Base-by-base conservation (phyloP, 2,888 invertebrate genomes). In the Subacronicta megacephala region DNA sequence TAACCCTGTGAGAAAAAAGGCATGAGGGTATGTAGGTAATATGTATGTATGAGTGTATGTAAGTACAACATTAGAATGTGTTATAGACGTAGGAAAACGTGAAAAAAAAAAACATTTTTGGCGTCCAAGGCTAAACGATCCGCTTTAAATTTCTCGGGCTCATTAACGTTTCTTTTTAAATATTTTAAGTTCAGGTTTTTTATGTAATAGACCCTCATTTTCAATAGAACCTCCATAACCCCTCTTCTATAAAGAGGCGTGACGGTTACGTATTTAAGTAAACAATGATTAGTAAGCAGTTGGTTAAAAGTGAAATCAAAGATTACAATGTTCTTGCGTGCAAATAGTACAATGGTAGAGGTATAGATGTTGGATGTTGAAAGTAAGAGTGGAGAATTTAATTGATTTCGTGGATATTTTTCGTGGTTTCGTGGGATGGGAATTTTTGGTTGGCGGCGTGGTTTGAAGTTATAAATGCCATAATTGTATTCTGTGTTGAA, bases 261-360 rank as follows among this genome's bases (percentile, higher is more conserved):
- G 31, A 55, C 18, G 33, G 15, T 70, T 47, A 65, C 35, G 46
- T 50, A 62, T 29, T 18, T 50, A 62, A 37, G 50, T 55, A 56
- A 65, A 65, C 46, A 65, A 51, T 51, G 50, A 50, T 45, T 62
- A 45, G 44, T 45, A 6, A 29, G 12, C 41, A 57, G 13, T 35
- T 40, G n/a, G 36, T 50, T 43, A 53, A 71, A 67, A 67, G 72
- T 71, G 66, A 67, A 67, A 67, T 46, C 65, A 50, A 10, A 35
- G 41, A 15, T 42, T 15, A 3, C 10, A 12, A 31, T 13, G 41
- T 31, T 29, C 37, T 46, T 51, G 65, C 65, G 70, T 62, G 70
- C 20, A 29, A 20, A 18, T 35, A 61, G 7, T 18, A 37, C 33
- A 20, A 43, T 12, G 35, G 29, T 23, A 23, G 17, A 62, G 36